Conservation (phyloP, 2,888 invertebrate genomes). For the Litoditis marina region DNA sequence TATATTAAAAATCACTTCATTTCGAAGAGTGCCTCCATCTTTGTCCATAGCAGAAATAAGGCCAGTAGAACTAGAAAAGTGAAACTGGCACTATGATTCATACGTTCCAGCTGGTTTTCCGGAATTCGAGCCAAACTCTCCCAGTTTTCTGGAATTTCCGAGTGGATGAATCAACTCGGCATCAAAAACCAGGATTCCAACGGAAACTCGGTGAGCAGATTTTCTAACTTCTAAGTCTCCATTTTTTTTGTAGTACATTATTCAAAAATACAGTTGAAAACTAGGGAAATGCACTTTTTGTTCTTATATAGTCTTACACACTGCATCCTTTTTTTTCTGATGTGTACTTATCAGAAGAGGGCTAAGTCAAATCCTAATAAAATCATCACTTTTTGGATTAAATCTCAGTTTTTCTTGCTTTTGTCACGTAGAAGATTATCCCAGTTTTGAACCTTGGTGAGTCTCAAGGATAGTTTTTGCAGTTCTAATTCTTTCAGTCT, state of each 20-base stretch:
- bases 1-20: too few species aligned
- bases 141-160: conserved; percentile 40
- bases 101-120: conserved; percentile 46
- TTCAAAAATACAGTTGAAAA: not conserved
- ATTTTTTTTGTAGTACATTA: too few species aligned
- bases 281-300: not conserved
- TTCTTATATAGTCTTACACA: not conserved
- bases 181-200: conserved; percentile 19
- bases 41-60: too few species aligned
- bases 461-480: too few species aligned
- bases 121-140: conserved; percentile 44
- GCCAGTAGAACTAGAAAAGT: too few species aligned
- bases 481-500: too few species aligned
- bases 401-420: too few species aligned
- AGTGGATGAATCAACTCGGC: conserved; percentile 50
- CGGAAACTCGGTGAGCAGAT: conserved; percentile 18
- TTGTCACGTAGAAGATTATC: too few species aligned
- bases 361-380: not conserved
- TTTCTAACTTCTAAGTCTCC: not conserved
- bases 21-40: too few species aligned
- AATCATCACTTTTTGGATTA: too few species aligned
- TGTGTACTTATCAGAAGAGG: not conserved
- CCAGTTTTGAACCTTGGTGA: too few species aligned
- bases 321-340: not conserved
- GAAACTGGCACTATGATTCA: too few species aligned